phyloP scores from a whole-genome alignment of 2,113 vertebrate species.

The Ctenomys sociabilis region DNA sequence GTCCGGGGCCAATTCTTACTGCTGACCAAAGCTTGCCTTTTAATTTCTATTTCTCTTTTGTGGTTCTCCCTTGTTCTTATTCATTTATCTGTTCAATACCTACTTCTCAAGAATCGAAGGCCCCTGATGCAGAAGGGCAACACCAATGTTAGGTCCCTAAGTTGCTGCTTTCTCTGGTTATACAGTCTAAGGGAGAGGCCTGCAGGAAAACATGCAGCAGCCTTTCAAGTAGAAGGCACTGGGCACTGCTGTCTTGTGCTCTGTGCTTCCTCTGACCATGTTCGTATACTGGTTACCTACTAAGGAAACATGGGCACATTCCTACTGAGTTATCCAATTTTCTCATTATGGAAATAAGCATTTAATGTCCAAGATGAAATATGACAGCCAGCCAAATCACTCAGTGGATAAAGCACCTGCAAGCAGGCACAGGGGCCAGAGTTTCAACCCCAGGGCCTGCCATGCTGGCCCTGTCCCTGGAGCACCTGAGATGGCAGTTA shows the following conservation, averaged over 20 bases:
- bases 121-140: neutral
- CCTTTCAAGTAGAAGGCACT: neutral
- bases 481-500: no score
- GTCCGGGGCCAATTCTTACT: neutral
- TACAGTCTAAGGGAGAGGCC: neutral
- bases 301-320: neutral
- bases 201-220: neutral
- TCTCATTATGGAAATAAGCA: neutral
- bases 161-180: neutral
- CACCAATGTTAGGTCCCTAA: rapidly evolving
- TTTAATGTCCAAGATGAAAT: neutral
- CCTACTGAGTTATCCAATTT: neutral
- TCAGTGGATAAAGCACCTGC: no score
- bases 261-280: neutral
- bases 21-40: neutral
- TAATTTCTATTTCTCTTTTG: neutral
- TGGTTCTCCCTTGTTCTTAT: neutral
- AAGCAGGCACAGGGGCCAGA: no score
- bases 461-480: no score
- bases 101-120: neutral
- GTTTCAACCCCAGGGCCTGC: no score
- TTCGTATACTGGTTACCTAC: neutral
- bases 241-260: neutral
- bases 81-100: neutral
- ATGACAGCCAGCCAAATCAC: no score